Evolutionary conservation across 2,113 vertebrate genomes (phyloP).

Genomic region (Bombycilla garrulus): DNA sequence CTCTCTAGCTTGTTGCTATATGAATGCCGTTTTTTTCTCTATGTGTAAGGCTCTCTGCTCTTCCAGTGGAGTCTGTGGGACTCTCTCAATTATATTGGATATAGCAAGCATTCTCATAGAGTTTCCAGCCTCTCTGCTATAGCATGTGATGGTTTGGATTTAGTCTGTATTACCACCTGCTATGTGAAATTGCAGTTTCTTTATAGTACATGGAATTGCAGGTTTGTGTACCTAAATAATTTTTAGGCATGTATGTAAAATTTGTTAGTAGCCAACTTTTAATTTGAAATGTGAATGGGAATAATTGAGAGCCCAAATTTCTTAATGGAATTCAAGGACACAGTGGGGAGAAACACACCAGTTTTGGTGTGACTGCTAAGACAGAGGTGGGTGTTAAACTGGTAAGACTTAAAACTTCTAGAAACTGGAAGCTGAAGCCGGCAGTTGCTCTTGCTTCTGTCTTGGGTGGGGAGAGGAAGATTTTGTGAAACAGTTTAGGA

Average conservation of each 20-base stretch:
- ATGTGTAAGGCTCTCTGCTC: neutral
- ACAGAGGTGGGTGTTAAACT: neutral
- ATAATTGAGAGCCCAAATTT: neutral
- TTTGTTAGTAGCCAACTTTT: neutral
- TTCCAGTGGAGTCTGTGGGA: neutral
- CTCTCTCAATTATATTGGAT: neutral
- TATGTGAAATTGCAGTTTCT: neutral
- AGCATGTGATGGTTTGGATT: neutral
- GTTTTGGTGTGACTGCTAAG: neutral
- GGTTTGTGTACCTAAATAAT: neutral
- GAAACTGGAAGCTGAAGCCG: neutral
- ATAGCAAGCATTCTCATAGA: neutral
- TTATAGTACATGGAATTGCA: neutral
- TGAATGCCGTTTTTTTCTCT: neutral
- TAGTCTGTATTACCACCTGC: neutral
- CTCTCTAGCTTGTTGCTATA: neutral
- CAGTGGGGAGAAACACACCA: fast-evolving
- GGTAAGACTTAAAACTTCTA: neutral
- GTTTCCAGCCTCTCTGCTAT: neutral
- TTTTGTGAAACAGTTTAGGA: neutral
- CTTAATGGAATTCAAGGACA: neutral
- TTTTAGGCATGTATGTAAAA: neutral
- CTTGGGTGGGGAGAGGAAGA: neutral
- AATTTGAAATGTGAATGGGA: neutral
- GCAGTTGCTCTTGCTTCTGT: neutral